A percentile compares a stretch with the other conserved stretches of the same genome.
phyloP scores from a whole-genome alignment of 1,140 invertebrate genomes.

The Triops longicaudatus region DNA sequence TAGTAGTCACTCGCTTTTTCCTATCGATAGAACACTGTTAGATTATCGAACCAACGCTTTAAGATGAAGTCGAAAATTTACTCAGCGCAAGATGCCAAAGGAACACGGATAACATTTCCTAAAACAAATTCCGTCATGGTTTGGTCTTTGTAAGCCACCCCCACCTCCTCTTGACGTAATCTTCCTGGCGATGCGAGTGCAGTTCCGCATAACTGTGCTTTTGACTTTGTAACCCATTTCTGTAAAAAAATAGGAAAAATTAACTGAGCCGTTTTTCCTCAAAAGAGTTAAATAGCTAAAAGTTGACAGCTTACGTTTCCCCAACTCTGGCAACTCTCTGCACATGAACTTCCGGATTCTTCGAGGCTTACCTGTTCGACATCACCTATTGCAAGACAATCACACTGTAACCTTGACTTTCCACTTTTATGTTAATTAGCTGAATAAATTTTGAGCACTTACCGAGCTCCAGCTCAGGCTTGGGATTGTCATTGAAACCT shows the following conservation, averaged over 20 bases:
- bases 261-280: background rate
- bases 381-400: background rate
- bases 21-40: background rate
- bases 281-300: background rate
- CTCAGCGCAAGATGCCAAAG: background rate
- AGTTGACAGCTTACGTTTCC: background rate
- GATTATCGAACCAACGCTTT: background rate
- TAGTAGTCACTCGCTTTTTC: background rate
- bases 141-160: background rate
- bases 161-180: background rate
- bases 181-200: background rate
- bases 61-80: background rate
- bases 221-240: slow-evolving; percentile 12
- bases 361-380: background rate
- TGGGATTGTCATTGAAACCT: background rate
- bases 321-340: background rate
- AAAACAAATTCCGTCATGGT: slow-evolving; percentile 5
- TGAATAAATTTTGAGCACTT: background rate
- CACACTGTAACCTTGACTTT: background rate
- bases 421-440: background rate
- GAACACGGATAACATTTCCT: background rate
- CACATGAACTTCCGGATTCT: background rate
- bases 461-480: background rate
- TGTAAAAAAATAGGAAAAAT: background rate
- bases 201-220: slow-evolving; percentile 11